Evolutionary conservation across 2,888 invertebrate species (phyloP), one percentile per base, ranked within the genome.

Genomic region (Lacanobia oleracea): DNA sequence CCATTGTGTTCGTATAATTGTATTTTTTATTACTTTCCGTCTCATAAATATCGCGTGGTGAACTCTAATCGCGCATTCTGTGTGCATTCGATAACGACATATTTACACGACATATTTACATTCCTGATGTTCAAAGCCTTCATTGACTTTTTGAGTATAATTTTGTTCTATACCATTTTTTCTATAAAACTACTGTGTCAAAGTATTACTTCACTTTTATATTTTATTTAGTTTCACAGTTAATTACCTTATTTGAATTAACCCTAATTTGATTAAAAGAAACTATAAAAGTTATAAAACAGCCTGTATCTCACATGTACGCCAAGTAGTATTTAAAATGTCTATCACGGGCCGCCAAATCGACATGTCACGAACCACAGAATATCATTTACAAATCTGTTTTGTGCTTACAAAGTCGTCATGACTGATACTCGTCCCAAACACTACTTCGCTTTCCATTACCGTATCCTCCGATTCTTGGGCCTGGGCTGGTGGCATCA

Each of bases 401-500:
- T 61, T 10, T 63, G 45, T 16, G 43, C 43, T 59, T 16, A 67
- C 10, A 54, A 56, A 67, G 73, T 45, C 74, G 79, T 54, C 65
- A 89, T 89, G 89, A n/a, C 78, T 67, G 73, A 70, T 27, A 18
- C 68, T 61, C 91, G 91, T 23, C 94, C 95, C 0, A 90, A 74
- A 40, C 90, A 91, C 27, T 95, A 94, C 79, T 96, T 96, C 80
- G 86, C 86, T 23, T 83, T 93, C 48, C 95, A 96, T 79, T 96
- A 88, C 74, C 72, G 82, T n/a, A 86, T 96, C 33, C 79, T 96
- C 7, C 90, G 96, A 66, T 91, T 93, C 66, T 86, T 95, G 7
- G 95, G 95, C 0, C 81, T 96, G 1, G 96, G 96, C 37, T 95
- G 95, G 96, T 96, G 95, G 95, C 96, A 96, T 79, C 92, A 94